Conservation (phyloP, 2,888 invertebrate genomes). For the Sinohyriopsis cumingii region DNA sequence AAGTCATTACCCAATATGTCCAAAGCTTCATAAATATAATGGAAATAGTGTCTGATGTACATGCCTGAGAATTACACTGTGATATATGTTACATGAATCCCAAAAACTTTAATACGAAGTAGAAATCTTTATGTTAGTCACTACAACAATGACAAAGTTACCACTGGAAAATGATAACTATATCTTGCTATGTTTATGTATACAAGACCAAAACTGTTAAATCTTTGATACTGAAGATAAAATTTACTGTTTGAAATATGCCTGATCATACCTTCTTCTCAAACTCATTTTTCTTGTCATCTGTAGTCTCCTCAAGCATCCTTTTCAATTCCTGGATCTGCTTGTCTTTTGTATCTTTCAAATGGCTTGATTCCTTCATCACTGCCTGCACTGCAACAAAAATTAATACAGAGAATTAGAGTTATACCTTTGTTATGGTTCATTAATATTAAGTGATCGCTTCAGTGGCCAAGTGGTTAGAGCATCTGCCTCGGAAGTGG, state of each 20-base stretch:
- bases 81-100: too few relatives aligned
- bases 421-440: too few relatives aligned
- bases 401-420: neutral
- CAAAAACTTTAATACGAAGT: too few relatives aligned
- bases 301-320: conserved; percentile 60
- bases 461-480: too few relatives aligned
- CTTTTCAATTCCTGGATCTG: conserved; percentile 65
- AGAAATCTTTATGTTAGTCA: neutral
- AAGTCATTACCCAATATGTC: too few relatives aligned
- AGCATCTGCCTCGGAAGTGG: too few relatives aligned
- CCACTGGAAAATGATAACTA: neutral
- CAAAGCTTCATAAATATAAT: too few relatives aligned
- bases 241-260: neutral
- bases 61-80: too few relatives aligned
- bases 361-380: conserved; percentile 60
- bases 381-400: conserved; percentile 57
- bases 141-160: neutral
- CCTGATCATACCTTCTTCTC: conserved; percentile 60
- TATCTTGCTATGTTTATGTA: neutral
- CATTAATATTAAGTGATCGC: too few relatives aligned
- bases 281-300: conserved; percentile 60
- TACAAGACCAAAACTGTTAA: too few relatives aligned
- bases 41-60: too few relatives aligned
- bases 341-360: conserved; percentile 65
- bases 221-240: too few relatives aligned